Percentiles rank a stretch among this genome's conserved stretches.
Conservation (phyloP, 2,888 invertebrate genomes). For the Thyatira batis region DNA sequence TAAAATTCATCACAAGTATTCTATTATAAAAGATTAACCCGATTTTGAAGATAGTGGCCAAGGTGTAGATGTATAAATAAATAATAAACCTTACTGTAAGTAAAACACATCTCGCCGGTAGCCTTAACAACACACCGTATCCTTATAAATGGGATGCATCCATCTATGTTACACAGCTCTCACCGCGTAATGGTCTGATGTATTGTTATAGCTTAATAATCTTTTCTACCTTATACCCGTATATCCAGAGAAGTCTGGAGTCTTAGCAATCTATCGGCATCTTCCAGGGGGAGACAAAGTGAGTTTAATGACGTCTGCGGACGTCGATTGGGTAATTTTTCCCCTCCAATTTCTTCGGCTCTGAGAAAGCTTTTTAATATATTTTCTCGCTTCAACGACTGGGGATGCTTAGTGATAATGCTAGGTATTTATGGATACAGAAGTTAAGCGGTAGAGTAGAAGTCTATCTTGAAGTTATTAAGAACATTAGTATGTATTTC, state of each 20-base stretch:
- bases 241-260: constrained; percentile 7
- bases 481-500: no score
- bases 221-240: constrained; percentile 38
- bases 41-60: no score
- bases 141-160: constrained; percentile 62
- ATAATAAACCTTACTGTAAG: no score
- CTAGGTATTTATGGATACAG: no score
- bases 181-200: constrained; percentile 66
- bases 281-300: constrained; percentile 32
- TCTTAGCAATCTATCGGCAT: constrained; percentile 20
- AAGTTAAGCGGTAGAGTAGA: no score
- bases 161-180: constrained; percentile 63
- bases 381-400: constrained; percentile 34
- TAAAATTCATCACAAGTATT: no score
- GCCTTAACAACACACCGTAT: constrained; percentile 25
- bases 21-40: no score
- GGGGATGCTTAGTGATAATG: constrained; percentile 30
- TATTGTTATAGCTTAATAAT: constrained; percentile 72
- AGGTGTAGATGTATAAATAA: no score
- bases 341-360: constrained; percentile 37
- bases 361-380: constrained; percentile 56
- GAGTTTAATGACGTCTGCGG: constrained; percentile 43
- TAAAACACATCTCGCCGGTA: constrained; percentile 15
- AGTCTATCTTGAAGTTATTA: no score
- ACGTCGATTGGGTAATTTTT: constrained; percentile 36